Evolutionary conservation across 2,797 vertebrate genomes (phyloP).

Genomic region (Eupleurogrammus muticus): DNA sequence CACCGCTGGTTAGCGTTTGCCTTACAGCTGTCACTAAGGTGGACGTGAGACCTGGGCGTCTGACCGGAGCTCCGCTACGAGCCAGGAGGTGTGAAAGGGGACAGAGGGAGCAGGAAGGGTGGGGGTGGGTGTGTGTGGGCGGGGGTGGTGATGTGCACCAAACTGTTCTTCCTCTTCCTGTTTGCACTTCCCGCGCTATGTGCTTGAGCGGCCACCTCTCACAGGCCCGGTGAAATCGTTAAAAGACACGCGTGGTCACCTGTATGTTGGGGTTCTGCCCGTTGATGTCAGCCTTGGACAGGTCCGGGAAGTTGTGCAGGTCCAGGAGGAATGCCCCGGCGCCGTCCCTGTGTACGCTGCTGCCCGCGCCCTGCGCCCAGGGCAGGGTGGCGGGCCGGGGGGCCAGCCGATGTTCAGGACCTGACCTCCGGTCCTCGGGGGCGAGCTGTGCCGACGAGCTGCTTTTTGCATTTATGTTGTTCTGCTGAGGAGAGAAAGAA

Average conservation of each 20-base stretch:
- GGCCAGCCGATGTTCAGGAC: conserved; percentile 81
- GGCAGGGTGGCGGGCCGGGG: conserved; percentile 86
- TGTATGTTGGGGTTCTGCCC: conserved; percentile 98
- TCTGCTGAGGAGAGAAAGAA: conserved; percentile 74
- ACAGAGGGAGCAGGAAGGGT: conserved; percentile 27
- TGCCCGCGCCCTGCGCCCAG: conserved; percentile 77
- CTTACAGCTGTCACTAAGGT: conserved; percentile 69
- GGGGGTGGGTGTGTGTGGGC: too few relatives aligned
- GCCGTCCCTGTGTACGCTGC: conserved; percentile 89
- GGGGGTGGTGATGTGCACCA: conserved; percentile 80
- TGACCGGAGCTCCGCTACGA: conserved; percentile 44
- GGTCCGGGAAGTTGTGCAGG: conserved; percentile 96
- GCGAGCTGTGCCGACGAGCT: conserved; percentile 73
- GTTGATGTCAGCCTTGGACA: conserved; percentile 96
- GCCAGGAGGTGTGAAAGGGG: conserved; percentile 53
- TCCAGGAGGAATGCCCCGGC: conserved; percentile 93
- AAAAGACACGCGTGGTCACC: conserved; percentile 81
- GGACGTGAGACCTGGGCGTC: conserved; percentile 58
- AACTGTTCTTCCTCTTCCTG: conserved; percentile 72
- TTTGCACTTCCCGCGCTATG: conserved; percentile 68
- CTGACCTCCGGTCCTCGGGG: conserved; percentile 76
- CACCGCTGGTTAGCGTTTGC: conserved; percentile 54
- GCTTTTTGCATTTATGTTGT: conserved; percentile 83
- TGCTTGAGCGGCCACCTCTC: conserved; percentile 75
- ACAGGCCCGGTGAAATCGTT: conserved; percentile 44